These are phyloP conservation scores for Pyrrhosoma nymphula DNA, from an alignment of 2,888 invertebrate genomes.

Conservation along the genomic window DNA sequence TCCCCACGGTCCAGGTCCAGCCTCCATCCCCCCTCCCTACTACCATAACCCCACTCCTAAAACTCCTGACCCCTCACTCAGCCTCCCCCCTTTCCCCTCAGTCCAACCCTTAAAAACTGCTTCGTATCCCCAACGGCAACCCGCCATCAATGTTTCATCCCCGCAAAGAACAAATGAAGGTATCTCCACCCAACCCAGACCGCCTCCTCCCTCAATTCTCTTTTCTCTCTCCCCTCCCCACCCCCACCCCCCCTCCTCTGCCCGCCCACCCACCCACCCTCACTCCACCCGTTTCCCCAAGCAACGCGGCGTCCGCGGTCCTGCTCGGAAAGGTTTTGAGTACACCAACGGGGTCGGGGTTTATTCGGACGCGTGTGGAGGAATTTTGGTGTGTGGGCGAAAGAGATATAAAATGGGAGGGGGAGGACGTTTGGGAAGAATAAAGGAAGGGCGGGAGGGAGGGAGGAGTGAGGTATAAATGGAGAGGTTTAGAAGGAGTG, in stretches of 20 bases:
- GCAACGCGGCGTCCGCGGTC: slow-evolving; percentile 54
- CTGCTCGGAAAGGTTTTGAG: slow-evolving; percentile 41
- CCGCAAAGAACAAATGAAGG: slow-evolving; percentile 66
- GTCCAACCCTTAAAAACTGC: slow-evolving; percentile 53
- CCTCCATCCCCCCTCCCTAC: neutral
- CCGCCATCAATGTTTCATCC: slow-evolving; percentile 66
- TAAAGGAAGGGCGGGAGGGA: neutral
- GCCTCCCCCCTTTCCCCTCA: neutral
- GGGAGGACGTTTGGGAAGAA: neutral
- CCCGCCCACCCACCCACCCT: neutral
- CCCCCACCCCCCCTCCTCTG: neutral
- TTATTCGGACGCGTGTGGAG: neutral
- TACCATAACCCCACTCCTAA: neutral
- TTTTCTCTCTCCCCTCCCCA: neutral
- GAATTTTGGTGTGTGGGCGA: neutral
- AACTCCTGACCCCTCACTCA: neutral
- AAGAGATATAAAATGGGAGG: neutral
- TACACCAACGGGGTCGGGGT: neutral
- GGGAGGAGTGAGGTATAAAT: neutral
- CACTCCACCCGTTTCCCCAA: neutral
- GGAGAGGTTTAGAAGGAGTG: slow-evolving; percentile 21
- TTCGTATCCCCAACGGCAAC: slow-evolving; percentile 63
- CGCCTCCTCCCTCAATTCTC: slow-evolving; percentile 1
- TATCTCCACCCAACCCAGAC: slow-evolving; percentile 37
- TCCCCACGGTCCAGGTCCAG: neutral